Conservation (phyloP, 2,888 invertebrate species). For the Lypha dubia region DNA sequence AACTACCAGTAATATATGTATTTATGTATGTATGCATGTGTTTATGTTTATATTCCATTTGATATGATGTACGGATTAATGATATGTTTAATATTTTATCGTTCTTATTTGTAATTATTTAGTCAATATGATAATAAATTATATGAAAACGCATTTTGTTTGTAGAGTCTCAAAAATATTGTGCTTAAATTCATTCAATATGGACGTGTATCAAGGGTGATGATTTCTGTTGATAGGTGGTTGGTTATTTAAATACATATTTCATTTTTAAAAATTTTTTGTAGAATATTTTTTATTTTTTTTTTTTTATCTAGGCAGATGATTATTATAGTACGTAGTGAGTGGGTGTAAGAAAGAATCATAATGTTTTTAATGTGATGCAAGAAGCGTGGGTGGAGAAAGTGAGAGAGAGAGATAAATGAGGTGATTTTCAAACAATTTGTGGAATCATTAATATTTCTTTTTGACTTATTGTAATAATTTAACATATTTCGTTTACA, state of each 20-base stretch:
- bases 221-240: constrained; percentile 27
- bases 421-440: constrained; percentile 23
- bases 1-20: too few species aligned
- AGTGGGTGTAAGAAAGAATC: neutral
- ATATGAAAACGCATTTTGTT: constrained; percentile 1
- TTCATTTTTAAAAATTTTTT: neutral
- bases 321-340: constrained; percentile 14
- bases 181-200: constrained; percentile 57
- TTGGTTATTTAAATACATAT: constrained; percentile 39
- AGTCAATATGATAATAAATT: constrained; percentile 7
- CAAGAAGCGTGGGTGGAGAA: constrained; percentile 16
- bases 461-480: constrained; percentile 28
- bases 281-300: neutral
- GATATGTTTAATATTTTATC: constrained; percentile 1
- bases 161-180: constrained; percentile 35
- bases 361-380: neutral
- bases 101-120: neutral
- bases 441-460: neutral
- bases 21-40: neutral
- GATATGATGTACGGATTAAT: neutral
- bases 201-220: constrained; percentile 61
- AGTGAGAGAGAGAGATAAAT: neutral
- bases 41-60: constrained; percentile 4
- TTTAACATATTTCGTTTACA: constrained; percentile 18
- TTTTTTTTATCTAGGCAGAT: neutral